Conservation (phyloP, 2,888 invertebrate genomes). For the Adelognathus sp. region DNA sequence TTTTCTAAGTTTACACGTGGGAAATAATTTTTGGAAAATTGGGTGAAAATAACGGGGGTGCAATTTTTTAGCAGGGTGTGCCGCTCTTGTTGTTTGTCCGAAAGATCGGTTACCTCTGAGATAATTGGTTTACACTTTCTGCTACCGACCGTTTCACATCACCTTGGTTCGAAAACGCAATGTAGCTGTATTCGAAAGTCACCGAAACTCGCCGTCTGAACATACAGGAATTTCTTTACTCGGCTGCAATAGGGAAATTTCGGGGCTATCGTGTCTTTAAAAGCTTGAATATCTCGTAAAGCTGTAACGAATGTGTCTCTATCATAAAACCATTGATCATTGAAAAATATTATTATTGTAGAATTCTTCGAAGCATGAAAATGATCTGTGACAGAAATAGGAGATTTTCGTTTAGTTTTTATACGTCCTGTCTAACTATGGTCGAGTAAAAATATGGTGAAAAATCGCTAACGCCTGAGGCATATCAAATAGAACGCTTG, state of each 20-base stretch:
- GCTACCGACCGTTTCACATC: too few species aligned
- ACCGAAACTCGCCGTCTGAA: neutral
- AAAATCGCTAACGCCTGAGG: conserved; percentile 27
- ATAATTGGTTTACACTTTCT: too few species aligned
- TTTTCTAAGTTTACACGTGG: neutral
- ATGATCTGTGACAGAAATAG: neutral
- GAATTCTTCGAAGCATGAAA: neutral
- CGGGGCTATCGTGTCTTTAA: neutral
- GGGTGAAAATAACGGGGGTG: too few species aligned
- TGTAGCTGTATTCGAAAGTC: neutral
- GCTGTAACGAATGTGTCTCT: neutral
- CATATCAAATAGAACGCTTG: conserved; percentile 20
- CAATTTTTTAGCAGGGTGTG: too few species aligned
- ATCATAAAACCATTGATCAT: neutral
- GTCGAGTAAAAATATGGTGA: conserved; percentile 1
- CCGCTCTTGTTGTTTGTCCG: too few species aligned
- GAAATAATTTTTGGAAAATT: too few species aligned
- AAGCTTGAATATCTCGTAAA: conserved; percentile 7
- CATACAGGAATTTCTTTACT: neutral
- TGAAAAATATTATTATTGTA: neutral
- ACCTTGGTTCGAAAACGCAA: neutral
- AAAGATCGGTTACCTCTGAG: too few species aligned
- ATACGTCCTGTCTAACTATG: conserved; percentile 1
- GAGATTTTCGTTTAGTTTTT: conserved; percentile 15
- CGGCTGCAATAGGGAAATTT: neutral